A percentile compares a stretch with the other conserved stretches of the same genome.
Conservation (phyloP, 1,140 invertebrate genomes). For the Brachionus koreanus region DNA sequence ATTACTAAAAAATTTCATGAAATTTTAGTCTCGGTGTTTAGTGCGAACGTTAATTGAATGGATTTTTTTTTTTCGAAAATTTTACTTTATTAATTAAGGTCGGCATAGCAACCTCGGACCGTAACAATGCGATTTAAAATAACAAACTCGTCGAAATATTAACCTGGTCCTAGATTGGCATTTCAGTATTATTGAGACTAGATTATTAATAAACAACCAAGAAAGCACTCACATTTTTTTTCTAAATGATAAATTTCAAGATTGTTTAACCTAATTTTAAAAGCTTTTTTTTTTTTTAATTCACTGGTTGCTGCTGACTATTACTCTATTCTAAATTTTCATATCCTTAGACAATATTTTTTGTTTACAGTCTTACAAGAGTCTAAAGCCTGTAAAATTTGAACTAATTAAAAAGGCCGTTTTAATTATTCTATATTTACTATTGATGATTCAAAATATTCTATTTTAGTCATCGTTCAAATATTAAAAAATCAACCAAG, state of each 20-base stretch:
- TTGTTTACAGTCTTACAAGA: neutral
- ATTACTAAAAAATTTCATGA: slow-evolving; percentile 25
- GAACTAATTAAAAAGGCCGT: neutral
- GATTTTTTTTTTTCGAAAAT: neutral
- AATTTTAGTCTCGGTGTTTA: neutral
- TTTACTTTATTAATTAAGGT: neutral
- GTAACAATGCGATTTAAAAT: neutral
- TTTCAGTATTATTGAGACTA: neutral
- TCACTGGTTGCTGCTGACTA: neutral
- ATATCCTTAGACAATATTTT: neutral
- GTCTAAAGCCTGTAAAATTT: neutral
- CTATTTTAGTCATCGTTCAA: too few relatives aligned
- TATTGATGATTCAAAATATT: too few relatives aligned
- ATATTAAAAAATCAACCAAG: too few relatives aligned
- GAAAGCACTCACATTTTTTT: slow-evolving; percentile 2
- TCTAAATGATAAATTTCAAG: neutral
- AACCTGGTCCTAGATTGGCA: neutral
- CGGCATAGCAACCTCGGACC: neutral
- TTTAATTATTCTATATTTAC: too few relatives aligned
- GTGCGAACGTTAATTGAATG: neutral
- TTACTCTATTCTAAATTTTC: neutral
- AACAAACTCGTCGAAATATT: neutral
- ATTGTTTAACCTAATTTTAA: neutral
- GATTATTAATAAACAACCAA: neutral
- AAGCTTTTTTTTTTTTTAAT: neutral